Evolutionary conservation across 2,797 vertebrate species (phyloP), one percentile per base, ranked within the genome.

Genomic region (Leptodactylus fallax): DNA sequence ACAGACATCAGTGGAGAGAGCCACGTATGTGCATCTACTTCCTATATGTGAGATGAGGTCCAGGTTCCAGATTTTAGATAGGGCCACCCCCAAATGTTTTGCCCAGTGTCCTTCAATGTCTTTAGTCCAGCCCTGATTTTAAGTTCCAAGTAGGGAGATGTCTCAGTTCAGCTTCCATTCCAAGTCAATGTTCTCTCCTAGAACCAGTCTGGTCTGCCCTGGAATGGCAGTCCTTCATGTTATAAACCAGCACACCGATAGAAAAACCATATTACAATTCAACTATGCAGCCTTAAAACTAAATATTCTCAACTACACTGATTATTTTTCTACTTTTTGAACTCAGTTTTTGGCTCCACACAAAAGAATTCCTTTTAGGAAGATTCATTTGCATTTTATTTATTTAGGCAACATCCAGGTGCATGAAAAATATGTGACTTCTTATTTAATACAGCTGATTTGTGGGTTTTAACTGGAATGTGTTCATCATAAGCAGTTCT

Each of bases 331-430:
- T 12, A 7, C 19, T 47, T 72, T 47, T 72, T 47, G 36, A 14
- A 14, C 16, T 21, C 45, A 51, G 45, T 51, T 49, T 74, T 76
- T 76, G 19, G 21, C 47, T 49, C n/a, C 19, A 76, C 47, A 51
- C 3, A 7, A 49, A 76, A 76, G 47, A 3, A n/a, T 76, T 74
- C 6, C 3, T 72, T 17, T 45, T 19, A 16, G 25, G 10, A 13
- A 69, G 69, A 72, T 47, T 6, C 7, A 72, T 72, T 72, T 72
- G 17, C 71, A 74, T 74, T 74, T 74, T 49, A 49, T 71, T 71
- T 17, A 71, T 76, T 49, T 76, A 76, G 47, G 9, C 36, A 47
- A 45, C 21, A 45, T 47, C 19, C 69, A 72, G 36, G 69, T 45
- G 7, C 14, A 36, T 47, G 36, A 49, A 74, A 74, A 74, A 74